Evolutionary conservation across 2,888 invertebrate genomes (phyloP).

Genomic region (Heliconius charithonia): DNA sequence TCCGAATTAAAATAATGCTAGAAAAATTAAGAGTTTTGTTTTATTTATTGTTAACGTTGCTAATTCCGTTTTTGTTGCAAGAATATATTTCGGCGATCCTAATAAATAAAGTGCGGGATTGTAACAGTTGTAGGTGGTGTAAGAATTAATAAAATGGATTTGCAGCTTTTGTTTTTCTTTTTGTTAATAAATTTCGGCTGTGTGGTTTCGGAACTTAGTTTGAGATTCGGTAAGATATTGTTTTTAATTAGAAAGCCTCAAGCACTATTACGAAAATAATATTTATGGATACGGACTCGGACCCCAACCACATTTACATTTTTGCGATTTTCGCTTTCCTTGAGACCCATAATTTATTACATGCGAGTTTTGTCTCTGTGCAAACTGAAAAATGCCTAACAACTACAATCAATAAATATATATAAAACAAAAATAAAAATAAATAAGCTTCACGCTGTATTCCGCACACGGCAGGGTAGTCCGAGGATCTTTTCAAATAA

Average conservation of each 20-base stretch:
- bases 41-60: constrained; percentile 68
- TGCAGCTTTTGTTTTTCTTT: constrained; percentile 56
- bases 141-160: constrained; percentile 55
- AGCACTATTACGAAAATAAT: not conserved
- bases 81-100: constrained; percentile 76
- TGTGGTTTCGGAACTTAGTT: constrained; percentile 67
- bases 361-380: not conserved
- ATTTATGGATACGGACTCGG: not conserved
- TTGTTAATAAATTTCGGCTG: constrained; percentile 64
- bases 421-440: too few species aligned
- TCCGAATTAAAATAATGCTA: constrained; percentile 58
- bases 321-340: not conserved
- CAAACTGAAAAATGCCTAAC: too few species aligned
- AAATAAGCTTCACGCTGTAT: too few species aligned
- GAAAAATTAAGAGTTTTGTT: constrained; percentile 74
- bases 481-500: too few species aligned
- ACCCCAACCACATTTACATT: not conserved
- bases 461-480: too few species aligned
- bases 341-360: not conserved
- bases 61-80: constrained; percentile 75
- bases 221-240: constrained; percentile 68
- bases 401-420: too few species aligned
- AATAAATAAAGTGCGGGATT: constrained; percentile 65
- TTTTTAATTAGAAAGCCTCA: not conserved
- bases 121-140: constrained; percentile 61